Evolutionary conservation across 37 sponge, comb jelly and placozoan genomes (phyloP), one percentile per base, ranked within the genome.

Genomic region (Ianthella basta): DNA sequence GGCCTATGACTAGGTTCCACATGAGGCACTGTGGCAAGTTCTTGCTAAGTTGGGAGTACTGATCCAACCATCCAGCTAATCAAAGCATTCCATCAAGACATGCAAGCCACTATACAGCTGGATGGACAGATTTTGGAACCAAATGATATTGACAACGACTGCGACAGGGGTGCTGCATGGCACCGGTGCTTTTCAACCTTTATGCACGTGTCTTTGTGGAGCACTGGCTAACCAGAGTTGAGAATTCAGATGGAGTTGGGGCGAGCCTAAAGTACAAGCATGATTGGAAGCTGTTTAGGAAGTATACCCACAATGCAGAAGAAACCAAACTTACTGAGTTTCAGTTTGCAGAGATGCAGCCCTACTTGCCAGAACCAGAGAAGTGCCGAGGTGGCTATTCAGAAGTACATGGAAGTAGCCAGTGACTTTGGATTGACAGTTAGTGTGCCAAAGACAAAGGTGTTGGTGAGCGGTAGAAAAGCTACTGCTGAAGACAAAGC

Each of bases 11-110:
- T 63, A 4, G 15, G 72, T 70, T 37, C 72, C 72, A 70, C 34
- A 32, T 30, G 72, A 33, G 35, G 72, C 72, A 70, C 33, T 70
- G 72, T 70, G 72, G 72, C 20, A 37, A 5, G 30, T 37, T 19
- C 72, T 70, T 19, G 32, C 32, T 19, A 70, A 70, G 72, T 5
- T 70, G 72, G 72, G 72, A 70, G 72, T 70, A 36, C 35, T n/a
- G 82, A 64, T 16, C 18, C 23, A 8, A 64, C 27, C 23, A 63
- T 82, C n/a, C 21, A 61, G 34, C 40, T 82, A 0, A 63, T 82
- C 39, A 16, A 35, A 0, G 0, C 82, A 21, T 82, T 82, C 41
- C 82, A 82, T 23, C 12, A 82, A 23, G 65, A 33, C 39, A 82
- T 82, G 82, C 23, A 33, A 38, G 82, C 65, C 12, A 82, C 41